Percentiles rank a stretch among this genome's conserved stretches.
phyloP scores from a whole-genome alignment of 2,888 invertebrate species.

The Nomada fucata region DNA sequence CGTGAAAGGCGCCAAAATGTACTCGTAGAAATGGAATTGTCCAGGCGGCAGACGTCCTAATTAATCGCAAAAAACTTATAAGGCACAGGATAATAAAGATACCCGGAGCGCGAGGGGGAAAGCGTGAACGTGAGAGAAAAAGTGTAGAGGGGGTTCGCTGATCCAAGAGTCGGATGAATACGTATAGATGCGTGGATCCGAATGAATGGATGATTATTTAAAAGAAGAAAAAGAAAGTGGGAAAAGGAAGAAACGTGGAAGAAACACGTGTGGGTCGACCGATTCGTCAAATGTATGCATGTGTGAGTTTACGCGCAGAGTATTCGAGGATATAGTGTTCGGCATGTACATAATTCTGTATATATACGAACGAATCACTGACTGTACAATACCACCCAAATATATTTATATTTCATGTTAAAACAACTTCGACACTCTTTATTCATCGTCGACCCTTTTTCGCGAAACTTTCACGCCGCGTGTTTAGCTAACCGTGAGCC shows the following conservation, averaged over 20 bases:
- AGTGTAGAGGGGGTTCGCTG: conserved; percentile 18
- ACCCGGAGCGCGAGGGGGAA: background rate
- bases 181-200: conserved; percentile 49
- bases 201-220: conserved; percentile 45
- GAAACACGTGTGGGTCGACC: conserved; percentile 24
- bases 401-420: conserved; percentile 82
- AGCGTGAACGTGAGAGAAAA: conserved; percentile 2
- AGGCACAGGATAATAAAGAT: conserved; percentile 52
- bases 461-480: background rate
- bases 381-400: conserved; percentile 82
- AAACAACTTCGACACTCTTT: conserved; percentile 63
- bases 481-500: no score
- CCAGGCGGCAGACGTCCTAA: conserved; percentile 57
- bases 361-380: conserved; percentile 79
- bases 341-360: conserved; percentile 74
- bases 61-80: conserved; percentile 48
- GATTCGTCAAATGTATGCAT: conserved; percentile 40
- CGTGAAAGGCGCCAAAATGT: conserved; percentile 32
- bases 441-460: conserved; percentile 4
- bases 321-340: conserved; percentile 68
- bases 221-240: background rate
- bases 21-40: conserved; percentile 60
- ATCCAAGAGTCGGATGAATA: conserved; percentile 48
- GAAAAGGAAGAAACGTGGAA: background rate
- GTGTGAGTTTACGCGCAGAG: conserved; percentile 57